phyloP scores from a whole-genome alignment of 2,888 invertebrate genomes.

The Abrostola tripartita region DNA sequence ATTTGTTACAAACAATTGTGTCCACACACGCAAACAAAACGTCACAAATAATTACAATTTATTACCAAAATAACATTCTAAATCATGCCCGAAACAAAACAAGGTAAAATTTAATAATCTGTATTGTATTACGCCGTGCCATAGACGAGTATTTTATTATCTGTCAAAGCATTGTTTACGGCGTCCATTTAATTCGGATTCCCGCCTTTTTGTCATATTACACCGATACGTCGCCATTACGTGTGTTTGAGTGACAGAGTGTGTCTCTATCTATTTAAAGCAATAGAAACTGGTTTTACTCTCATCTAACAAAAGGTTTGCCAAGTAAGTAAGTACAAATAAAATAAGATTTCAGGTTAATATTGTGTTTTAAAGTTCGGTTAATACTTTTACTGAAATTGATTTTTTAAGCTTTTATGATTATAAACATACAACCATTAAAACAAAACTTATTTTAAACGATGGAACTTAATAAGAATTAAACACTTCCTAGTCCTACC shows the following conservation, averaged over 20 bases:
- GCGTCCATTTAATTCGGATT: conserved; percentile 71
- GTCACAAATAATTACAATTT: conserved; percentile 33
- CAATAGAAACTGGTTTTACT: too few relatives aligned
- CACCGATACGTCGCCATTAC: conserved; percentile 56
- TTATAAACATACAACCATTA: too few relatives aligned
- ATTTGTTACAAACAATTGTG: conserved; percentile 17
- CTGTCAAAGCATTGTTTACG: conserved; percentile 70
- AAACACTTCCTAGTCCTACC: too few relatives aligned
- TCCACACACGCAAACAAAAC: conserved; percentile 28
- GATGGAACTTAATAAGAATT: too few relatives aligned
- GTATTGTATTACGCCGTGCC: conserved; percentile 66
- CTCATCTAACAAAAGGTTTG: too few relatives aligned
- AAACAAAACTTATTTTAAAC: too few relatives aligned
- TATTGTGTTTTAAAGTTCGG: too few relatives aligned
- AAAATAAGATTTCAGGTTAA: too few relatives aligned
- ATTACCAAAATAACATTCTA: conserved; percentile 46
- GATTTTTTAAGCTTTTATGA: too few relatives aligned
- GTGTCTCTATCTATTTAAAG: neutral
- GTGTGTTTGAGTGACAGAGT: conserved; percentile 24
- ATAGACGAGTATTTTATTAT: conserved; percentile 69
- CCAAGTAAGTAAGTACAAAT: too few relatives aligned
- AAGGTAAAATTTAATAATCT: conserved; percentile 63
- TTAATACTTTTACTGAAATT: too few relatives aligned
- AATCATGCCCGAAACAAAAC: conserved; percentile 55
- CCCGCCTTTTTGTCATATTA: conserved; percentile 76